Evolutionary conservation across 2,113 vertebrate genomes (phyloP).

Genomic region (Ictalurus punctatus): DNA sequence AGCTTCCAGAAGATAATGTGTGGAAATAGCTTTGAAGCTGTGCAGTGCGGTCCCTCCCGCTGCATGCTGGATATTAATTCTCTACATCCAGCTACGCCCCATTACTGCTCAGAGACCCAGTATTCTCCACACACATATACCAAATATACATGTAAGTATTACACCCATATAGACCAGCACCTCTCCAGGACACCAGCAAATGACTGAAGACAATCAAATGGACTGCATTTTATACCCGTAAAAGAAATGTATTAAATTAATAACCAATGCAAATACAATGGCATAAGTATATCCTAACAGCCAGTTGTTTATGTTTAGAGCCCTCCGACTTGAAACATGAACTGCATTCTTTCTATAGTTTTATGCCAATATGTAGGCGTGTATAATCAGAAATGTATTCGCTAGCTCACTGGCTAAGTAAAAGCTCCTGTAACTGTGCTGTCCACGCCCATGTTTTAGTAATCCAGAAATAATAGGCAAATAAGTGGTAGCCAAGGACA

Average conservation of each 20-base stretch:
- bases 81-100: background rate
- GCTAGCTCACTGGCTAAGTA: background rate
- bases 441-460: background rate
- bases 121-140: background rate
- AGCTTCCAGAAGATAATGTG: conserved; percentile 19
- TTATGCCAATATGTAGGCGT: background rate
- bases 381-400: background rate
- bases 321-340: background rate
- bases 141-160: background rate
- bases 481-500: background rate
- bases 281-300: background rate
- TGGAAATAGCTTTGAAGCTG: background rate
- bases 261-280: background rate
- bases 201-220: background rate
- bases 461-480: background rate
- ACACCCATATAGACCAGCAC: background rate
- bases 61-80: conserved; percentile 16
- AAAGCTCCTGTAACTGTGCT: background rate
- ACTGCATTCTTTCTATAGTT: background rate
- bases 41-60: background rate
- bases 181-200: background rate
- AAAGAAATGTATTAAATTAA: background rate
- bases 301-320: background rate
- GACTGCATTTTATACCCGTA: background rate
- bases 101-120: conserved; percentile 2